Base-by-base conservation (phyloP, 2,113 vertebrate genomes). In the Bagarius yarrelli region DNA sequence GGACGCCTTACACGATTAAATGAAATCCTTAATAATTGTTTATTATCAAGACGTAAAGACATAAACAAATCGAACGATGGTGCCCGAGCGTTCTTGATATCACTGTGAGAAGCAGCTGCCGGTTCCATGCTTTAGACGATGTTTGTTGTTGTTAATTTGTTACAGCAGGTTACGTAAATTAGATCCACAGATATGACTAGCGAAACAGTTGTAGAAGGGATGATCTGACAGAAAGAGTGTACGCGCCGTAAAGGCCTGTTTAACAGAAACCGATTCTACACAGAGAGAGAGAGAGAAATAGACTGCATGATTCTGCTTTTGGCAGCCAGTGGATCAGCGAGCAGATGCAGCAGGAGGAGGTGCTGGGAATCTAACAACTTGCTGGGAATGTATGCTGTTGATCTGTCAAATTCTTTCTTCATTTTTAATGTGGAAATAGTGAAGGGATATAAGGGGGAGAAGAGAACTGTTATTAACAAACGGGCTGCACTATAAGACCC, bases 281-380 rank as follows among this genome's bases (percentile, higher is more conserved):
- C 11, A 32, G 9, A 8, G 6, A 47, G n/a, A n/a, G n/a, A 69
- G 12, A 47, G 30, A 53, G 50, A 56, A 19, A 19, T 9, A n/a
- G 66, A 25, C 11, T 47, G 67, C 14, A 72, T 57, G 63, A 71
- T 47, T 52, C 23, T 60, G 67, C 23, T 30, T 78, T 75, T 76
- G 79, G 55, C 69, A 72, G 47, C 30, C 66, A 57, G 69, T 67
- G 64, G 55, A 44, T 47, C 57, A 18, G 13, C 1, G 9, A 47
- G 18, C n/a, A 79, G 53, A 79, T 40, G n/a, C 13, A 27, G 52
- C 53, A 47, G 70, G 71, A n/a, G 32, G 32, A 66, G 27, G 50
- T 36, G n/a, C 72, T 30, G 52, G 16, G 40, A 82, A 82, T 76
- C 72, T 36, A 76, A 79, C 25, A 85, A 78, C 55, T 56, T 74